Base-by-base conservation (phyloP, 2,113 vertebrate genomes). In the Pachyramphus minor region DNA sequence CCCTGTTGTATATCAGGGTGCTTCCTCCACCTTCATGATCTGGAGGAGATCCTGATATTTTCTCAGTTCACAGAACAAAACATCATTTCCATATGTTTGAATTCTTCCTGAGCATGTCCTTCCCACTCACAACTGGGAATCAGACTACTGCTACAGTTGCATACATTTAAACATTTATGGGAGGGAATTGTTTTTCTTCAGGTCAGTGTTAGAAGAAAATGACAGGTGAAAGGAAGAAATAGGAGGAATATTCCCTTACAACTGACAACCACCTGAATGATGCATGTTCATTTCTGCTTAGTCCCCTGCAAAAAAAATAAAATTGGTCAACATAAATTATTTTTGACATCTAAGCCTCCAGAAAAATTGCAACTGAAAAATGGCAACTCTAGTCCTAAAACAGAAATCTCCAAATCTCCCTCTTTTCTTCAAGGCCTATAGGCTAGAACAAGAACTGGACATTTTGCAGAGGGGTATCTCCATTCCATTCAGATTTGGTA, bases 241-340 rank as follows among this genome's bases (percentile, higher is more conserved):
- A 59, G 7, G 24, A 4, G 10, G 4, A 83, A 25, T 1, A 5
- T 44, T 85, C 31, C 28, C 20, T 71, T 78, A 53, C 5, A 56
- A 14, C 18, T 56, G 74, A 27, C 10, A 79, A 5, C 4, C 22
- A 44, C 25, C 12, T 52, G 30, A 37, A 14, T 14, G 24, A 49
- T 82, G 11, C 12, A 11, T 11, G 30, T 14, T 64, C 15, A 75
- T 55, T 44, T 60, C 56, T 91, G 11, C n/a, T 71, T 20, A 28
- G 41, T 13, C 8, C 11, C 5, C 4, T 10, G 1, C 5, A 0
- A 3, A 30, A 56, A 59, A 59, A n/a, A 56, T 33, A 58, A 53
- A 16, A 6, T 5, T 5, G 10, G 2, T 28, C 13, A n/a, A 42
- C 8, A 35, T 33, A 33, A 63, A 67, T 78, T 28, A 35, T 67